Evolutionary conservation across 2,797 vertebrate genomes (phyloP), one percentile per base, ranked within the genome.

Genomic region (Cryptoprocta ferox): DNA sequence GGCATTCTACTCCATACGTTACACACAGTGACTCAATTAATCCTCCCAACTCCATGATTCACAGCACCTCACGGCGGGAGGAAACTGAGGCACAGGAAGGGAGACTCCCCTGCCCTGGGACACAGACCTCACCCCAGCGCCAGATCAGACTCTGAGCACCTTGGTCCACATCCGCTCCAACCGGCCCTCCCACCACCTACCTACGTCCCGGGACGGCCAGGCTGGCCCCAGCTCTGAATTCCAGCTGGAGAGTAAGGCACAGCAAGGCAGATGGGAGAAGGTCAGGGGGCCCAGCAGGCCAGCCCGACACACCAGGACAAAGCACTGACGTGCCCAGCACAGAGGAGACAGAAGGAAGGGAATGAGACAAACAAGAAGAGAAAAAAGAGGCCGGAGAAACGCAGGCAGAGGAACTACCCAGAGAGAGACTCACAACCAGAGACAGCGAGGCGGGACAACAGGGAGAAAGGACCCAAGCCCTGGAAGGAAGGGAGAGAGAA

Each of bases 271-370:
- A 16, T 0, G 2, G 32, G 21, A 45, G 65, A 10, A 0, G 0
- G 16, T 48, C 14, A 19, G n/a, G 26, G 68, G n/a, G 11, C 92
- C 39, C n/a, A 65, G 5, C 56, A 71, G 61, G 35, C 66, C 28
- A 37, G 39, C 35, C 48, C 18, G 53, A 91, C 37, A 89, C 85
- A 97, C 68, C 42, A n/a, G 63, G 66, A 56, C 56, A 75, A 28
- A 79, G 5, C 37, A 32, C 32, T 19, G 78, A 30, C 26, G 19
- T 68, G 70, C 71, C 48, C 50, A 10, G 39, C 42, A 81, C 24
- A 71, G 53, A 79, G 18, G 16, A 14, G 10, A 15, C 11, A 19
- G 48, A 45, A 10, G 61, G 16, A 39, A 32, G 24, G 15, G 32
- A 48, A 32, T 5, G 18, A 75, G 13, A 39, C 2, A 37, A 14